Evolutionary conservation across 2,113 vertebrate genomes (phyloP), one percentile per base, ranked within the genome.

Genomic region (Psammodynastes pulverulentus): DNA sequence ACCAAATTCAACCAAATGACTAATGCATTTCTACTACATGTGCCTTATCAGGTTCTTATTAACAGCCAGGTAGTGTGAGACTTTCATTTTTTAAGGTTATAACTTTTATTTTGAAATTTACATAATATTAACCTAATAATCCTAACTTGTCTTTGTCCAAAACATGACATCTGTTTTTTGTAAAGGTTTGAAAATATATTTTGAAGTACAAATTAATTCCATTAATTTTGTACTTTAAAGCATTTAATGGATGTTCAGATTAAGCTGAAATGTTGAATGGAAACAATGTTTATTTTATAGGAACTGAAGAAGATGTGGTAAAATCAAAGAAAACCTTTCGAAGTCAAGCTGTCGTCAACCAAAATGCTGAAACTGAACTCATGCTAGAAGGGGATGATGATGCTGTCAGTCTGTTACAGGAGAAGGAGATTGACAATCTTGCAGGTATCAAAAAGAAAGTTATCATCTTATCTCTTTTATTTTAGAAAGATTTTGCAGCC

Each of bases 341-440:
- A 87, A 98, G 98, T 95, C 99, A 98, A 93, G 96, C 98, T 3
- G 95, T 97, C 23, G 97, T 98, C 91, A 98, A 96, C 96, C 99
- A 98, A 96, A 99, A 97, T 94, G 96, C 98, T 0, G 99, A 99
- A 97, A 97, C 98, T 0, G 99, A 99, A 85, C 97, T 99, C 86
- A 97, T 99, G 97, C 96, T 99, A 91, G 99, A 99, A 95, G 99
- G 98, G 84, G 99, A 99, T 9, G 99, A 99, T 9, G 99, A 99
- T 88, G 97, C 98, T 0, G 98, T 98, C 95, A 99, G 99, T 93
- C 97, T 99, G 89, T 97, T 99, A 79, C 99, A 99, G 93, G 99
- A 99, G 96, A 99, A 99, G 90, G 99, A 99, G 95, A 98, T 99
- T 85, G 99, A 99, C 97, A 99, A 98, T 95, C 97, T 99, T 89